A percentile compares a stretch with the other conserved stretches of the same genome.
Conservation (phyloP, 2,113 vertebrate genomes). For the Silurus meridionalis region DNA sequence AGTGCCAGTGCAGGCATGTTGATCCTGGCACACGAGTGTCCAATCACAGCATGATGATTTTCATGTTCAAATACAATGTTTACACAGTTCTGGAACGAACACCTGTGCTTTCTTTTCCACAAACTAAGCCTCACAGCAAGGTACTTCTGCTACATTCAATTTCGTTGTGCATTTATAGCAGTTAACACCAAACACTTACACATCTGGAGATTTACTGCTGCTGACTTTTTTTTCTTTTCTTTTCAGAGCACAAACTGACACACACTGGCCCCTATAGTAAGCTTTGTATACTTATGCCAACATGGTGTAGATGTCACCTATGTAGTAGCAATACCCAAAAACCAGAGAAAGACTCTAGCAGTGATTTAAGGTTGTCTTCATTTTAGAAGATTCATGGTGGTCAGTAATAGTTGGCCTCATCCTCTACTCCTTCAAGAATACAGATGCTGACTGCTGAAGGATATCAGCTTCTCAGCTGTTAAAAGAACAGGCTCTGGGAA, state of each 20-base stretch:
- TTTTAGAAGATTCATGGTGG: neutral
- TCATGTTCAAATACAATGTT: neutral
- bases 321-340: neutral
- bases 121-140: neutral
- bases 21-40: neutral
- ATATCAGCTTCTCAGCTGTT: neutral
- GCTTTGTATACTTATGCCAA: neutral
- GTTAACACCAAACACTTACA: conserved; percentile 3
- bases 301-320: neutral
- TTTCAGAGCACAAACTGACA: neutral
- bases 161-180: neutral
- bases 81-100: neutral
- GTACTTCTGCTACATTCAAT: neutral
- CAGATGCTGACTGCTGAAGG: neutral
- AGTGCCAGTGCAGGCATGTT: neutral
- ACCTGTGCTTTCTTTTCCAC: neutral
- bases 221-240: neutral
- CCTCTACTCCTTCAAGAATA: neutral
- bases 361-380: neutral
- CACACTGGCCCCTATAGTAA: neutral
- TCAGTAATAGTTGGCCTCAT: neutral
- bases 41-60: neutral
- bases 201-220: neutral
- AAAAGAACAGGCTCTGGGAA: neutral
- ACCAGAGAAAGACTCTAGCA: neutral